Conservation (phyloP, 2,888 invertebrate species). For the Meteorus colon region DNA sequence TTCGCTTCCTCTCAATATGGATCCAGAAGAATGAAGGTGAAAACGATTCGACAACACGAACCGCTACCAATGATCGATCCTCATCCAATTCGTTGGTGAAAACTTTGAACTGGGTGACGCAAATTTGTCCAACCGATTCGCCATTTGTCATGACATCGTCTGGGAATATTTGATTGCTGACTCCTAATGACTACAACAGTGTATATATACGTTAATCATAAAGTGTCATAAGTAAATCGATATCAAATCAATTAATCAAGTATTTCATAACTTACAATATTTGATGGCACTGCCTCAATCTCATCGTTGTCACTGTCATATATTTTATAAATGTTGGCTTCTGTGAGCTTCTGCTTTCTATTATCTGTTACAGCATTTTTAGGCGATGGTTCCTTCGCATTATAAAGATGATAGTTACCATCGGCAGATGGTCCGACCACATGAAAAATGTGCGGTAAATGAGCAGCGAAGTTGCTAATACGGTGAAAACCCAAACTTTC, state of each 20-base stretch:
- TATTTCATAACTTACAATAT: background rate
- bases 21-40: constrained; percentile 70
- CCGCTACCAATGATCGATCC: constrained; percentile 49
- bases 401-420: constrained; percentile 58
- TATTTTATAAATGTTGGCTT: constrained; percentile 55
- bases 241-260: constrained; percentile 55
- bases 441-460: constrained; percentile 64
- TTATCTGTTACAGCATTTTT: background rate
- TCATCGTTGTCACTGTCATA: constrained; percentile 51
- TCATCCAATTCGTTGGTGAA: constrained; percentile 40
- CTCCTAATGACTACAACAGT: constrained; percentile 52
- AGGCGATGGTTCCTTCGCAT: constrained; percentile 53
- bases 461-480: constrained; percentile 60
- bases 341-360: constrained; percentile 38
- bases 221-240: background rate
- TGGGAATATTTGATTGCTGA: constrained; percentile 57
- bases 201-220: background rate
- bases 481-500: constrained; percentile 64
- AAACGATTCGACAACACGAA: constrained; percentile 63
- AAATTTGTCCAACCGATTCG: constrained; percentile 62
- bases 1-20: constrained; percentile 55
- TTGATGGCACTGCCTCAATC: constrained; percentile 58
- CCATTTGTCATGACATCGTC: constrained; percentile 58
- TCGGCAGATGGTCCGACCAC: constrained; percentile 49
- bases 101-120: constrained; percentile 52